A percentile compares a stretch with the other conserved stretches of the same genome.
These are phyloP conservation scores for Thereva nobilitata DNA, from an alignment of 2,888 invertebrate species.

Conservation along the genomic window DNA sequence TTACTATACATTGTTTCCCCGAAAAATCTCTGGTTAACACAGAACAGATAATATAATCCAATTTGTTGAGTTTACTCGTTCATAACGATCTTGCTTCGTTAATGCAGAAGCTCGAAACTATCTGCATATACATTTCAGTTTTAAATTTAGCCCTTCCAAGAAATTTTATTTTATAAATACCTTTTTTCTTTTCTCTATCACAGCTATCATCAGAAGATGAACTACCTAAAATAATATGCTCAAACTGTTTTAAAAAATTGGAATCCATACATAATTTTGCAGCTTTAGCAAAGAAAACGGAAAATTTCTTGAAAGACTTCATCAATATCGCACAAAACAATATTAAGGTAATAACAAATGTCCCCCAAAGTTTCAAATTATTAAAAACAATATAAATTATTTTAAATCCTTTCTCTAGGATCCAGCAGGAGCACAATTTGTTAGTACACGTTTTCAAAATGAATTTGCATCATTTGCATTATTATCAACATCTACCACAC, in stretches of 20 bases:
- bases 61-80: too few relatives aligned
- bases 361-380: not conserved
- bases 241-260: slow-evolving; percentile 36
- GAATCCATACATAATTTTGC: slow-evolving; percentile 37
- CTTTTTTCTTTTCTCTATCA: not conserved
- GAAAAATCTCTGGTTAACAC: too few relatives aligned
- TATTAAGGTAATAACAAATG: slow-evolving; percentile 24
- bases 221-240: slow-evolving; percentile 39
- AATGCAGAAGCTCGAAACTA: too few relatives aligned
- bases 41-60: too few relatives aligned
- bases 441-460: slow-evolving; percentile 32
- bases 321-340: slow-evolving; percentile 33
- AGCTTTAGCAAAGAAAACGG: slow-evolving; percentile 38
- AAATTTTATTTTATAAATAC: not conserved
- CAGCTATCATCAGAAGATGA: slow-evolving; percentile 36
- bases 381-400: not conserved
- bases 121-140: not conserved
- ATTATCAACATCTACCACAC: slow-evolving; percentile 14
- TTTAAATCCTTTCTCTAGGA: slow-evolving; percentile 18
- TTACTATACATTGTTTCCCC: too few relatives aligned
- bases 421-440: not conserved
- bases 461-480: slow-evolving; percentile 38
- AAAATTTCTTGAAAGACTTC: slow-evolving; percentile 38
- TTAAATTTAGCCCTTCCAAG: not conserved
- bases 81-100: too few relatives aligned